Evolutionary conservation across 2,888 invertebrate genomes (phyloP).

Genomic region (Dilophus febrilis): DNA sequence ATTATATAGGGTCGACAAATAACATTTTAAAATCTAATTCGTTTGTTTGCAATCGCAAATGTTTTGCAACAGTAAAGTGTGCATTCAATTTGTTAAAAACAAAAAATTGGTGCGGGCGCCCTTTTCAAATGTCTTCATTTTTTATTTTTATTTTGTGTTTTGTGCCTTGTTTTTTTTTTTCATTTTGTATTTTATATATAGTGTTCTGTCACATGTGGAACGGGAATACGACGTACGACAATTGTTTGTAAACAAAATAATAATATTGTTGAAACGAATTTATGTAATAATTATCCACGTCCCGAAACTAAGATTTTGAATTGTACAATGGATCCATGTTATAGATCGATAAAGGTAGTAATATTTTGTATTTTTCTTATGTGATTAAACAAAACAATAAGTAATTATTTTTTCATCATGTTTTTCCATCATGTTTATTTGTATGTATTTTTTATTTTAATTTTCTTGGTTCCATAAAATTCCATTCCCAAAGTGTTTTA

Average conservation of each 20-base stretch:
- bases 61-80: too few relatives aligned
- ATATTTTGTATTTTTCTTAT: slow-evolving; percentile 3
- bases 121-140: too few relatives aligned
- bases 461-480: too few relatives aligned
- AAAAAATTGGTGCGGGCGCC: too few relatives aligned
- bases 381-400: neutral
- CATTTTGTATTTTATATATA: slow-evolving; percentile 19
- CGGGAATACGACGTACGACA: slow-evolving; percentile 14
- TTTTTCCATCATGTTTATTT: too few relatives aligned
- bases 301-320: slow-evolving; percentile 11
- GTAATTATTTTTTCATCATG: too few relatives aligned
- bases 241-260: slow-evolving; percentile 15
- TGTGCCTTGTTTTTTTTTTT: neutral
- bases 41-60: too few relatives aligned
- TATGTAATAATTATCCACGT: slow-evolving; percentile 13
- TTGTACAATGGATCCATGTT: slow-evolving; percentile 14
- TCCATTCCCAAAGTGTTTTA: too few relatives aligned
- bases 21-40: too few relatives aligned
- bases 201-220: slow-evolving; percentile 53
- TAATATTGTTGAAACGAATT: slow-evolving; percentile 12
- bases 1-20: too few relatives aligned
- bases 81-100: too few relatives aligned
- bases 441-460: too few relatives aligned
- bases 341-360: slow-evolving; percentile 5
- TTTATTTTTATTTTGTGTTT: neutral